Conservation (phyloP, 1,140 invertebrate species). For the Chelonus insularis region DNA sequence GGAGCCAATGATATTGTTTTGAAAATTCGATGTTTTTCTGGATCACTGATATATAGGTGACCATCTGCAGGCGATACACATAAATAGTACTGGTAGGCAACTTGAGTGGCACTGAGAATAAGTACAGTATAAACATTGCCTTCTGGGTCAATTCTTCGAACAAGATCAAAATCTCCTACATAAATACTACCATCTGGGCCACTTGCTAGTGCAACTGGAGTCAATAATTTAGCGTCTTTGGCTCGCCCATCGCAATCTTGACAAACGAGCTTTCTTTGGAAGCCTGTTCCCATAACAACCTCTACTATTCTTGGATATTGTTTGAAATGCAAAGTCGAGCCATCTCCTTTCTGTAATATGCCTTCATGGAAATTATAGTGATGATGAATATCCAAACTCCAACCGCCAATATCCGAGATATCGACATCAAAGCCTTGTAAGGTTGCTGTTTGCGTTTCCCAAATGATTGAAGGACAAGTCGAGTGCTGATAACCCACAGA, state of each 20-base stretch:
- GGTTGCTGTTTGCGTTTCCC: slow-evolving; percentile 91
- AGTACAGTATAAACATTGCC: slow-evolving; percentile 90
- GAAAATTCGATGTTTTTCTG: slow-evolving; percentile 86
- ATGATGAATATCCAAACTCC: slow-evolving; percentile 97
- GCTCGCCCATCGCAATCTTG: slow-evolving; percentile 85
- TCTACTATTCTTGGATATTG: slow-evolving; percentile 88
- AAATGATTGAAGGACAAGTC: slow-evolving; percentile 82
- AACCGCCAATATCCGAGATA: slow-evolving; percentile 94
- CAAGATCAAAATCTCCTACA: slow-evolving; percentile 95
- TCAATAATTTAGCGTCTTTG: slow-evolving; percentile 82
- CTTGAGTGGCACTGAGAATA: slow-evolving; percentile 88
- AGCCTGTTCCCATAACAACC: slow-evolving; percentile 91
- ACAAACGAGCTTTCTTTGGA: slow-evolving; percentile 76
- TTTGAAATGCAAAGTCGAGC: slow-evolving; percentile 89
- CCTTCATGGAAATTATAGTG: slow-evolving; percentile 98
- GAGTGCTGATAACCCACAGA: slow-evolving; percentile 94
- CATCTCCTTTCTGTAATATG: slow-evolving; percentile 95
- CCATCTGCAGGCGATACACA: slow-evolving; percentile 94
- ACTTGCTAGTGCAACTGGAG: slow-evolving; percentile 89
- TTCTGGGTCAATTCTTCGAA: slow-evolving; percentile 88
- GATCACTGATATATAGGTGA: slow-evolving; percentile 94
- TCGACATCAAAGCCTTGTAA: slow-evolving; percentile 97
- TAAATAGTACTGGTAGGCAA: slow-evolving; percentile 93
- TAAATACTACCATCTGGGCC: slow-evolving; percentile 96
- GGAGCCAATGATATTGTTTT: slow-evolving; percentile 74